A percentile compares a stretch with the other conserved stretches of the same genome.
Evolutionary conservation across 2,113 vertebrate species (phyloP).

Genomic region (Myotis davidii): DNA sequence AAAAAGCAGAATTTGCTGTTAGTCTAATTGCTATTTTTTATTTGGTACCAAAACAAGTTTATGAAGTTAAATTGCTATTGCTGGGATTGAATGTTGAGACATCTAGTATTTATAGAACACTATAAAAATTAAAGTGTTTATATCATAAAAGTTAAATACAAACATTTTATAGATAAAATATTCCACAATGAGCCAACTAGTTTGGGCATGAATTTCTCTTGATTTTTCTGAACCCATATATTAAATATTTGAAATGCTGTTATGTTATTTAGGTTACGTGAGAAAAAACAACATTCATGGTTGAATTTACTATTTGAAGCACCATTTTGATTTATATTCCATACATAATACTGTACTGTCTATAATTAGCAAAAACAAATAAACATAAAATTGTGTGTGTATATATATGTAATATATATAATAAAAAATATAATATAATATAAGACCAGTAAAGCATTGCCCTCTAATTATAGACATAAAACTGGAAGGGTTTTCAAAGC

Average conservation of each 20-base stretch:
- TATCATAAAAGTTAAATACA: slow-evolving; percentile 36
- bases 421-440: neutral
- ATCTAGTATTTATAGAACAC: neutral
- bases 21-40: slow-evolving; percentile 32
- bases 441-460: neutral
- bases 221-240: neutral
- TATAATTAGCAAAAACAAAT: neutral
- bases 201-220: neutral
- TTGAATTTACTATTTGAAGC: neutral
- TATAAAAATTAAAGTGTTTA: slow-evolving; percentile 56
- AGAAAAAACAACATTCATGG: neutral
- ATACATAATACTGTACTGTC: neutral
- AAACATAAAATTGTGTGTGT: neutral
- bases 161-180: slow-evolving; percentile 41
- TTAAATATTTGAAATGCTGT: neutral
- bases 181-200: neutral
- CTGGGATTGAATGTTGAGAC: slow-evolving; percentile 60
- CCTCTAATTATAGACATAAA: neutral
- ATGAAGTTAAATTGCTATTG: slow-evolving; percentile 65
- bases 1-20: slow-evolving; percentile 50
- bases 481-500: neutral
- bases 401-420: neutral
- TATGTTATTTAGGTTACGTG: neutral
- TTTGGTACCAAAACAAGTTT: slow-evolving; percentile 36
- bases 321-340: neutral